Percentiles rank a stretch among this genome's conserved stretches.
phyloP scores from a whole-genome alignment of 2,113 vertebrate genomes.

The Synodontis membranacea region DNA sequence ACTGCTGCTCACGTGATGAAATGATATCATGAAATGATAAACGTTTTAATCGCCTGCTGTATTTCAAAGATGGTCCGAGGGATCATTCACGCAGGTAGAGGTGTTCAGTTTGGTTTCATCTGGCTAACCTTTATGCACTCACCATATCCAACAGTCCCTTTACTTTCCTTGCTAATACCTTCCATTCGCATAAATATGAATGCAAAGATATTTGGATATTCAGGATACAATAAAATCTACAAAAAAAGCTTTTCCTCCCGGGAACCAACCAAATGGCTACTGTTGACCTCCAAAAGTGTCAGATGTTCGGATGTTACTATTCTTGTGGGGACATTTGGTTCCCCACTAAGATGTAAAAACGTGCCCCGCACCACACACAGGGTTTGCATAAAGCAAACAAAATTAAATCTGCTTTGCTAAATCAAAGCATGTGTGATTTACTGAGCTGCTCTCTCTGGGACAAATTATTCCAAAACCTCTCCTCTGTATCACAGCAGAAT shows the following conservation, averaged over 20 bases:
- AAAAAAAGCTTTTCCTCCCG: not conserved
- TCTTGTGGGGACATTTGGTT: not conserved
- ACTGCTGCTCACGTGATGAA: not conserved
- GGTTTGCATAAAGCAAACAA: constrained; percentile 99
- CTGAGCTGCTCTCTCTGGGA: constrained; percentile 96
- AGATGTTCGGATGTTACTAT: not conserved
- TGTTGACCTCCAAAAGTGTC: not conserved
- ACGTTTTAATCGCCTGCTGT: not conserved
- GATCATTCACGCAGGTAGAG: not conserved
- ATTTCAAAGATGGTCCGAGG: not conserved
- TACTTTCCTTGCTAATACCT: not conserved
- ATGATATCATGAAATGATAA: no score
- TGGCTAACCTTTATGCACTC: not conserved
- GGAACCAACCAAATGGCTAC: not conserved
- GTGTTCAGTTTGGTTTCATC: not conserved
- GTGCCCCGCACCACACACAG: constrained; percentile 81
- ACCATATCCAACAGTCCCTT: not conserved
- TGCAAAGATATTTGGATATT: no score
- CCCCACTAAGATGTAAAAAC: constrained; percentile 14
- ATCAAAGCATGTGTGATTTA: constrained; percentile 99
- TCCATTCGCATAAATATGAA: not conserved
- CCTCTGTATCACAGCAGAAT: constrained; percentile 99
- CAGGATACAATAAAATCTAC: not conserved
- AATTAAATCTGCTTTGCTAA: constrained; percentile 99
- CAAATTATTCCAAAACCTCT: constrained; percentile 99